Base-by-base conservation (phyloP, 2,797 vertebrate species). In the Hypotaenidia philippensis region DNA sequence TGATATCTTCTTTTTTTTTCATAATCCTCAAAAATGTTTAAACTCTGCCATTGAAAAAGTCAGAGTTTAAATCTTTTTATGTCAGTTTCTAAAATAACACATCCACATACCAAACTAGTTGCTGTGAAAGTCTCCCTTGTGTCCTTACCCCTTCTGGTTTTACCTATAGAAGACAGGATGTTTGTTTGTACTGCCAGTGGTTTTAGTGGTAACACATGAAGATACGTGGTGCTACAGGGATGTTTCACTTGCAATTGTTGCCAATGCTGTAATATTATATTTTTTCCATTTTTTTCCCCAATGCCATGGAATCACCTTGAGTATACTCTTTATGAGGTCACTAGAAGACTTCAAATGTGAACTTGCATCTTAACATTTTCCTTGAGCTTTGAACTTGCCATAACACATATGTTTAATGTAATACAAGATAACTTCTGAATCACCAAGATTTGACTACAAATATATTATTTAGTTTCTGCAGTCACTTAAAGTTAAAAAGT, bases 1-100 rank as follows among this genome's bases (percentile, higher is more conserved):
- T 89, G 13, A 2, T 55, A 71, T 63, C 36, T 61, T 74, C 27
- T 11, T 81, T 94, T 85, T 93, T 93, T 82, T 91, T 95, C 53
- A 66, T 81, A 29, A 40, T 79, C 66, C 53, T 71, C 36, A 91
- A 89, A 96, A 87, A 79, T 29, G 26, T 77, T 90, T 85, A 68
- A 89, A 49, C 20, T 70, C 41, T 74, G 22, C 19, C 36, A 52
- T 49, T 91, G 65, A 55, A 85, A 68, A 81, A 89, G 77, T 65
- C 36, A 2, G 31, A 66, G 5, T 80, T 81, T 66, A 61, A 92
- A 31, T 40, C 83, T 77, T 85, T 68, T 5, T 60, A n/a, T 56
- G 13, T 44, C 40, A 31, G 13, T 65, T 90, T 72, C 21, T 53
- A 53, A 77, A 95, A 66, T 41, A 89, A 6, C 38, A 38, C 83